These are phyloP conservation scores for Atta colombica DNA, from an alignment of 1,140 invertebrate species.

Conservation along the genomic window DNA sequence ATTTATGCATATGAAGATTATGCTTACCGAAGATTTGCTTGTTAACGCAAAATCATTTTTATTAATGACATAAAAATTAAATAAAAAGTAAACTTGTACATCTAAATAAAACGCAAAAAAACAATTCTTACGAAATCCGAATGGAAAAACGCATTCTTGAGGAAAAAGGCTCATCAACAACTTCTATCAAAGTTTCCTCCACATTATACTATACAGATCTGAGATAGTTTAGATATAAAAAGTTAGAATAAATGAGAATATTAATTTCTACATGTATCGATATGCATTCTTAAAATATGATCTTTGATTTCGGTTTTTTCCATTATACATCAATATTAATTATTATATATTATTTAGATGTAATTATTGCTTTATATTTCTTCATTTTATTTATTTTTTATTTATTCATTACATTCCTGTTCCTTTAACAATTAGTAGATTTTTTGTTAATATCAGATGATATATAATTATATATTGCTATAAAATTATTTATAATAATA, in stretches of 20 bases:
- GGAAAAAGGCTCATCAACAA: not conserved
- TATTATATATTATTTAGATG: not conserved
- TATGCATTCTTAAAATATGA: not conserved
- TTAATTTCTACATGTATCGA: not conserved
- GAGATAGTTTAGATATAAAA: not conserved
- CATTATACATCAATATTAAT: constrained; percentile 1
- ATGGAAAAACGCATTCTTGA: not conserved
- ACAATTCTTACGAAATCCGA: not conserved
- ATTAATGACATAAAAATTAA: not conserved
- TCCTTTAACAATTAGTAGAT: not conserved
- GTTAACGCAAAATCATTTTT: not conserved
- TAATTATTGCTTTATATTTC: not conserved
- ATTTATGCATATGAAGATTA: not conserved
- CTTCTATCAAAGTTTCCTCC: not conserved
- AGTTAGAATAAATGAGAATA: not conserved
- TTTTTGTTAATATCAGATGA: not conserved
- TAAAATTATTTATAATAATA: constrained; percentile 3
- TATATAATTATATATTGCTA: not conserved
- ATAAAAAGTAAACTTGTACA: not conserved
- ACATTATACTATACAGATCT: not conserved
- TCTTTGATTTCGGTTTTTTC: not conserved
- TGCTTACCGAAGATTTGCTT: not conserved
- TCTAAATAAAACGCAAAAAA: not conserved
- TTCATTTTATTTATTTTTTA: not conserved
- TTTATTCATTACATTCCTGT: not conserved